Conservation (phyloP, 2,113 vertebrate genomes). For the Phaethornis superciliosus region DNA sequence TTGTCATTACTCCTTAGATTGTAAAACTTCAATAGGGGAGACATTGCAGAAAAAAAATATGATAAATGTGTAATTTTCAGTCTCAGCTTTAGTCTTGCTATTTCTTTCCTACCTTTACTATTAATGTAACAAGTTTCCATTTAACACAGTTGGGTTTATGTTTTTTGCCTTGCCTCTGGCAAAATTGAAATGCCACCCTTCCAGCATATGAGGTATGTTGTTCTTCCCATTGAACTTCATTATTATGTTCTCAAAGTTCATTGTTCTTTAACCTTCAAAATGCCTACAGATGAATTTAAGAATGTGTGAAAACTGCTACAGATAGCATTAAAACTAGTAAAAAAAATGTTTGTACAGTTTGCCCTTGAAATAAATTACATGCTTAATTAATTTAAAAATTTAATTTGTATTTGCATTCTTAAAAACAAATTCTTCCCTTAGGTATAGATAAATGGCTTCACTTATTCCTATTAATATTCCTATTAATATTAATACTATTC, state of each 20-base stretch:
- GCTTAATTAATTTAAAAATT: constrained; percentile 27
- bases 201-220: not conserved
- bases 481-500: too few species aligned
- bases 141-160: not conserved
- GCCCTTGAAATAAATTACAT: not conserved
- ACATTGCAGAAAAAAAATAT: not conserved
- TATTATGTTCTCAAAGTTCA: constrained; percentile 18
- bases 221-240: constrained; percentile 17
- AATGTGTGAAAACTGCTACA: constrained; percentile 23
- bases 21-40: not conserved
- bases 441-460: not conserved
- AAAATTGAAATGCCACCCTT: not conserved
- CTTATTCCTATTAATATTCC: too few species aligned
- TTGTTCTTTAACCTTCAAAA: constrained; percentile 33
- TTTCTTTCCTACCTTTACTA: not conserved
- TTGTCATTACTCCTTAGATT: not conserved
- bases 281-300: not conserved
- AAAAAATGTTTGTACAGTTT: not conserved
- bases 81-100: not conserved
- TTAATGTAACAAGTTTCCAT: not conserved
- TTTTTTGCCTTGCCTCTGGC: constrained; percentile 32
- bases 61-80: not conserved
- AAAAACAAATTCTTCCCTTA: constrained; percentile 7
- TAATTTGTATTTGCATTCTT: constrained; percentile 34
- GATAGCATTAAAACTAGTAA: not conserved